Conservation (phyloP, 1,140 invertebrate species). For the Heterodera carotae region DNA sequence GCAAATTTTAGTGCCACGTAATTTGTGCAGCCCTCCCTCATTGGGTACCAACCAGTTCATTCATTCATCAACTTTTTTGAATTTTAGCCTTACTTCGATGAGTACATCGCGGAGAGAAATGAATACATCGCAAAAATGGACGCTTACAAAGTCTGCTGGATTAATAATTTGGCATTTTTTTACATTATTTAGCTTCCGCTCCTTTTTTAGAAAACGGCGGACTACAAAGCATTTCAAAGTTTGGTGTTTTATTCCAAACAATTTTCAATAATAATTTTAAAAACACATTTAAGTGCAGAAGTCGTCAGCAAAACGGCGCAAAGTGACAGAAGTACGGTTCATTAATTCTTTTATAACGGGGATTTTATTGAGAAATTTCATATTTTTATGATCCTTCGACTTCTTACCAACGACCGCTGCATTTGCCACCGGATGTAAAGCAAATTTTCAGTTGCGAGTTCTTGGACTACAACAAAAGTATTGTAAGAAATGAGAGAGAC, state of each 20-base stretch:
- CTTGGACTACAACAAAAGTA: not conserved
- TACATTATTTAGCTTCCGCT: no score
- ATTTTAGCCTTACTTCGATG: not conserved
- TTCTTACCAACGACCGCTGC: not conserved
- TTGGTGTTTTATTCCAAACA: not conserved
- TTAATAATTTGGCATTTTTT: not conserved
- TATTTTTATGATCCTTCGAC: not conserved
- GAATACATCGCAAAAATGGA: not conserved
- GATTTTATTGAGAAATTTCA: no score
- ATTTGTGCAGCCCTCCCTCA: no score
- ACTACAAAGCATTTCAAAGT: not conserved
- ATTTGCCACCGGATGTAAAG: not conserved
- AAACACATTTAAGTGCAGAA: not conserved
- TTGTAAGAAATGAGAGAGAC: no score
- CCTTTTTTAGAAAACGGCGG: not conserved
- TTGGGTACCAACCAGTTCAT: no score
- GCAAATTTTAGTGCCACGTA: no score
- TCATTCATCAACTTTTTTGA: not conserved
- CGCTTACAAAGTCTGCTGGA: not conserved
- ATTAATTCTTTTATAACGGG: no score
- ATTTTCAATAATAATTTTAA: no score
- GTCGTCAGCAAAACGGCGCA: not conserved
- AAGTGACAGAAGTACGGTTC: not conserved
- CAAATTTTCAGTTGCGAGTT: not conserved
- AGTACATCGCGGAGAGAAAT: not conserved